These are phyloP conservation scores for Lycophotia porphyrea DNA, from an alignment of 2,888 invertebrate species.

Conservation along the genomic window DNA sequence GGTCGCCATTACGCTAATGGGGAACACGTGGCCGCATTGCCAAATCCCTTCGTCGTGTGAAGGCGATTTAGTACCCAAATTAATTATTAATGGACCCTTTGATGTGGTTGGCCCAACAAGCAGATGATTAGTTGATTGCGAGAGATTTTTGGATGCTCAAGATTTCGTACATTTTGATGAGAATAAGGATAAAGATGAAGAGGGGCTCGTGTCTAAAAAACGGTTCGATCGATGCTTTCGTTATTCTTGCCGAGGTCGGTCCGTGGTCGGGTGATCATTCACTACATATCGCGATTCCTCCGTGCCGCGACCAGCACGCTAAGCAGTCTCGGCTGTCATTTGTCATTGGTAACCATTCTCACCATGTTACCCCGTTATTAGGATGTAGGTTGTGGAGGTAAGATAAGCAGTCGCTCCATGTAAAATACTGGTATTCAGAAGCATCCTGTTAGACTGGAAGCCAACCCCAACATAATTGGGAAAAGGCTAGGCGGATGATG, in stretches of 20 bases:
- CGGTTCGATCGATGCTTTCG: not conserved
- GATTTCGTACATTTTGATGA: conserved; percentile 30
- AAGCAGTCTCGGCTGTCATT: not conserved
- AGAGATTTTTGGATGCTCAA: conserved; percentile 76
- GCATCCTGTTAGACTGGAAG: not conserved
- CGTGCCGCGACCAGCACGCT: not conserved
- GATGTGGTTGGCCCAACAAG: conserved; percentile 80
- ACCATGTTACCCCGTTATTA: not conserved
- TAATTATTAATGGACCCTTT: conserved; percentile 88
- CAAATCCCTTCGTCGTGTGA: conserved; percentile 88
- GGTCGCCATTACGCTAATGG: conserved; percentile 87
- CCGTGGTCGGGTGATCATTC: not conserved
- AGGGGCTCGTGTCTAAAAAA: not conserved
- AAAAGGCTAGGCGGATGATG: not conserved
- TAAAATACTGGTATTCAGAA: not conserved
- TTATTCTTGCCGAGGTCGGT: not conserved
- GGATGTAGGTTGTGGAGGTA: not conserved
- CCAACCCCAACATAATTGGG: not conserved
- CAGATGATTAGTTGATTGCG: conserved; percentile 85
- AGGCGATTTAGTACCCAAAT: conserved; percentile 88
- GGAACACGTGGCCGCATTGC: conserved; percentile 84
- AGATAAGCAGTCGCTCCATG: not conserved
- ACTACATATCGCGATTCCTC: not conserved
- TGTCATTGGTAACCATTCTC: not conserved
- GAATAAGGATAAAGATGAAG: not conserved